Base-by-base conservation (phyloP, 2,113 vertebrate genomes). In the Motacilla alba region DNA sequence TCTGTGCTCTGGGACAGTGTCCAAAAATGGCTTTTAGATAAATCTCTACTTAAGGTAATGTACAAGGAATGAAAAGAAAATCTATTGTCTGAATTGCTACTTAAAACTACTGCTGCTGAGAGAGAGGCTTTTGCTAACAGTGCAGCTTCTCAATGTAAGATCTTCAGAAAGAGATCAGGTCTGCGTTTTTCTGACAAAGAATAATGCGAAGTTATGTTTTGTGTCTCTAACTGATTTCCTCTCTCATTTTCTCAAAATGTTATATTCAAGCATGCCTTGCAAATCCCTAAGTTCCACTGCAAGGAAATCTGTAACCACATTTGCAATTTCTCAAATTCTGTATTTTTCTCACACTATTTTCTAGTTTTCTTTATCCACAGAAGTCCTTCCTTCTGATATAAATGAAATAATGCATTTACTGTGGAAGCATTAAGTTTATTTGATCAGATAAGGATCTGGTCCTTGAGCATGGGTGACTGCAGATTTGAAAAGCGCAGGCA, bases 11-110 rank as follows among this genome's bases (percentile, higher is more conserved):
- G 16, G 59, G 43, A 35, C 31, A 78, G 41, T 41, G 39, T 70
- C 87, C 76, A 89, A 63, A 95, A 87, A 24, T 33, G 19, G 10
- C 27, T 93, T 8, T 85, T 75, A 59, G 59, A 76, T 68, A 94
- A 88, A 92, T 49, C 24, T 64, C 72, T 60, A 6, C 56, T 63
- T 67, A 67, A 72, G 66, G 41, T 80, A 88, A 77, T 76, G 37
- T 56, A 28, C 31, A 58, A 56, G 63, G 13, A 80, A 73, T 17
- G 9, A n/a, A 70, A 89, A 86, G 46, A 90, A 90, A 80, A 76
- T 73, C 21, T 86, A 3, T 77, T 83, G 50, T 69, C 31, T 16
- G 31, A 80, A 80, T 80, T 70, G 33, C 19, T 60, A 3, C 37
- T 77, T 77, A 30, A 3, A 82, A 6, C 50, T 84, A 33, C 30